Percentiles rank a stretch among this genome's conserved stretches.
These are phyloP conservation scores for Anthrax anthrax DNA, from an alignment of 2,888 invertebrate genomes.

Conservation along the genomic window DNA sequence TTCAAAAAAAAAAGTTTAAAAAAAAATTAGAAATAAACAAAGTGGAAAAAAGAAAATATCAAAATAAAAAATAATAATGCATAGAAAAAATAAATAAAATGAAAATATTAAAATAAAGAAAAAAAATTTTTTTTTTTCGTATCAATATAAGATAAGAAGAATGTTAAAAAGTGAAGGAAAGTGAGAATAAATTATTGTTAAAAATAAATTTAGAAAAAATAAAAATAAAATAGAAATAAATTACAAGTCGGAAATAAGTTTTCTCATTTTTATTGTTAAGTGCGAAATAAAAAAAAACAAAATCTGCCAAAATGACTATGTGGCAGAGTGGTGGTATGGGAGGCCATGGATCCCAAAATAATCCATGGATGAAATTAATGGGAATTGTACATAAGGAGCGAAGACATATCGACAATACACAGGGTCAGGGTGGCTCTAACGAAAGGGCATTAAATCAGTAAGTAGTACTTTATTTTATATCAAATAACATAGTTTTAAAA, in stretches of 20 bases:
- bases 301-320: constrained; percentile 46
- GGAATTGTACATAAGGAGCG: constrained; percentile 66
- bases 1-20: too few relatives aligned
- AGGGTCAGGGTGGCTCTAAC: constrained; percentile 42
- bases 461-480: constrained; percentile 33
- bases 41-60: too few relatives aligned
- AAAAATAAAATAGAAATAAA: not conserved
- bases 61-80: too few relatives aligned
- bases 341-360: constrained; percentile 63
- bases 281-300: not conserved
- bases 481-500: too few relatives aligned
- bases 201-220: not conserved
- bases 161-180: too few relatives aligned
- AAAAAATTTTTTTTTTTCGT: too few relatives aligned
- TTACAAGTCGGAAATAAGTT: too few relatives aligned
- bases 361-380: constrained; percentile 73
- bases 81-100: too few relatives aligned
- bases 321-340: constrained; percentile 66
- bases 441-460: constrained; percentile 55
- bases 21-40: too few relatives aligned
- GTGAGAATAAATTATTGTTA: too few relatives aligned
- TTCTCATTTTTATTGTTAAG: not conserved
- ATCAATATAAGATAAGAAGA: too few relatives aligned
- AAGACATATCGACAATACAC: constrained; percentile 47
- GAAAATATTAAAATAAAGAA: too few relatives aligned